Evolutionary conservation across 1,140 invertebrate genomes (phyloP), one percentile per base, ranked within the genome.

Genomic region (Bombyx mori): DNA sequence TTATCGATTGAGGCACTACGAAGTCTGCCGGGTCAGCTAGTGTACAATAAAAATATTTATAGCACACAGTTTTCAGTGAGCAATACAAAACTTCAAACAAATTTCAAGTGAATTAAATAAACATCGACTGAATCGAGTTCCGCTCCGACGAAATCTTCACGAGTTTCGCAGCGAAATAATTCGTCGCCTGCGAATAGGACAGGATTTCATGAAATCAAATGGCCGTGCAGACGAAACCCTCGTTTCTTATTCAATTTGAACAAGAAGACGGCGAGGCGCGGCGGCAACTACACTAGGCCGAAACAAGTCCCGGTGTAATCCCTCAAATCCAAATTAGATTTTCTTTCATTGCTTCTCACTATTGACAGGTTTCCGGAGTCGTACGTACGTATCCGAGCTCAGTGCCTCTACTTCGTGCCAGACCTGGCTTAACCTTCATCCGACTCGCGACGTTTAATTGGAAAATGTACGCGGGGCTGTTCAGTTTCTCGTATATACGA

Each of bases 281-380:
- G 5, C 54, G 43, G 63, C 66, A 71, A 70, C 67, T 70, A 73
- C 66, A 68, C 68, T 82, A 83, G 77, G 79, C 77, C 75, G 77
- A 83, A 85, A 82, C 77, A 80, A 81, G 72, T 75, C 74, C 67
- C 66, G 63, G 54, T 70, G 82, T 86, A 83, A 86, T 86, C 82
- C 78, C 69, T 81, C 74, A 83, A 86, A 85, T 84, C 83, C 77
- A 86, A 86, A 86, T 84, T 79, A 82, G 81, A 84, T 86, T 86
- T 84, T 83, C 81, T 78, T 80, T 83, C 79, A 82, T 58, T 68
- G 70, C 65, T 66, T 67, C 67, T 68, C 70, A 78, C 77, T 78
- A 84, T 86, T 84, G 72, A 79, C 71, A 63, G 73, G 75, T 68
- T 78, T 75, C 70, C 66, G 62, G 62, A 44, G 51, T 54, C 60